Conservation (phyloP, 2,888 invertebrate species). For the Theodoxus fluviatilis region DNA sequence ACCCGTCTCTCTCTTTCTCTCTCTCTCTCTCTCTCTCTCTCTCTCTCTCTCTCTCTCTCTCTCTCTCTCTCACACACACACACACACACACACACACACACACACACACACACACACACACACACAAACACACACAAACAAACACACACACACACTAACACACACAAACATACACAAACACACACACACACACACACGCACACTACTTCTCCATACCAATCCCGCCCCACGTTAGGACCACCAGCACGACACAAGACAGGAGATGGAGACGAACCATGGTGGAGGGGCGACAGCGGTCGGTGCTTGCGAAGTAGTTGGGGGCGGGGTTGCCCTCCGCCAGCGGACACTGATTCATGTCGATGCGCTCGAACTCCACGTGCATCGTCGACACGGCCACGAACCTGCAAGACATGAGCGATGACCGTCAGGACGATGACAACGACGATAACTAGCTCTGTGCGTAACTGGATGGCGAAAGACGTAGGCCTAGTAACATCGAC, state of each 20-base stretch:
- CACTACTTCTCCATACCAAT: too few relatives aligned
- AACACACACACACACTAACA: neutral
- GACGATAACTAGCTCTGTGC: neutral
- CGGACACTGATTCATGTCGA: slow-evolving; percentile 98
- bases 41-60: too few relatives aligned
- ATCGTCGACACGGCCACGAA: slow-evolving; percentile 86
- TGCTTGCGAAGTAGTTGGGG: slow-evolving; percentile 87
- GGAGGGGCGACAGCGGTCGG: slow-evolving; percentile 83
- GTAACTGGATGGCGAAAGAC: neutral
- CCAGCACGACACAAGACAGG: too few relatives aligned
- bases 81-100: too few relatives aligned
- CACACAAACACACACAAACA: too few relatives aligned
- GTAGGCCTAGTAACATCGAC: neutral
- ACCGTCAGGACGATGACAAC: neutral
- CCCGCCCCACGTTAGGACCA: too few relatives aligned
- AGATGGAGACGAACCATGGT: too few relatives aligned
- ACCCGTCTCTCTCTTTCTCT: too few relatives aligned
- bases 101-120: too few relatives aligned
- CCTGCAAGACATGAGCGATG: slow-evolving; percentile 38
- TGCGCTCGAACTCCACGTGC: slow-evolving; percentile 94
- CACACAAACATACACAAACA: neutral
- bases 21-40: too few relatives aligned
- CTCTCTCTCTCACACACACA: too few relatives aligned
- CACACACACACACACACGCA: neutral
- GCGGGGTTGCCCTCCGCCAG: slow-evolving; percentile 84